Evolutionary conservation across 1,140 invertebrate genomes (phyloP), one percentile per base, ranked within the genome.

Genomic region (Pseudomyrmex sp.): DNA sequence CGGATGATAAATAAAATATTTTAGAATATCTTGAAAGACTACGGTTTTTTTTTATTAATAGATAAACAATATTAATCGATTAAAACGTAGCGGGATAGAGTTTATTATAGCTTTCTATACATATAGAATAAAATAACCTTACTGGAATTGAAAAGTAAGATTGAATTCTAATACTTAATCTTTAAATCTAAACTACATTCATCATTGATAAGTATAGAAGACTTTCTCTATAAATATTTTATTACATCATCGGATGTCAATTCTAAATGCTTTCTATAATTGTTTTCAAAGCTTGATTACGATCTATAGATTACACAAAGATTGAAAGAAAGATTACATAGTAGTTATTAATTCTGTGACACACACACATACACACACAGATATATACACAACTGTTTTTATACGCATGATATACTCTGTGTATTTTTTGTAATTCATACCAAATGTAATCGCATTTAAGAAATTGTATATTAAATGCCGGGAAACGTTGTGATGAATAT

Each of bases 361-460:
- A 59, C 82, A 85, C 87, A 35, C 35, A 35, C 35, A 35, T 7
- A 85, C 86, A 59, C 82, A 85, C 87, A 35, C 35, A 7, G 4
- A 35, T 7, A 35, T 7, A 35, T 7, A 35, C 35, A 82, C 87
- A 65, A 87, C 72, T 65, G 82, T 88, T 88, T 87, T 88, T 88
- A 85, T 88, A 88, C 86, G 86, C 84, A 88, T 87, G 76, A 87
- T 61, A 86, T 75, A 87, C 77, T 87, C 85, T 88, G 82, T 88
- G 87, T 88, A 87, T 88, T 85, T 88, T 88, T 88, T 88, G 87
- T 88, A 88, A 88, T 87, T 88, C 82, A 88, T 84, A 84, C 74
- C 85, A 84, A 88, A 80, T 87, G 85, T 87, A 88, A 87, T 87
- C 86, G 85, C 85, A 88, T 84, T 87, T 75, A 84, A 87, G 74